These are phyloP conservation scores for Rhodeus uyekii DNA, from an alignment of 2,797 vertebrate species.

Conservation along the genomic window DNA sequence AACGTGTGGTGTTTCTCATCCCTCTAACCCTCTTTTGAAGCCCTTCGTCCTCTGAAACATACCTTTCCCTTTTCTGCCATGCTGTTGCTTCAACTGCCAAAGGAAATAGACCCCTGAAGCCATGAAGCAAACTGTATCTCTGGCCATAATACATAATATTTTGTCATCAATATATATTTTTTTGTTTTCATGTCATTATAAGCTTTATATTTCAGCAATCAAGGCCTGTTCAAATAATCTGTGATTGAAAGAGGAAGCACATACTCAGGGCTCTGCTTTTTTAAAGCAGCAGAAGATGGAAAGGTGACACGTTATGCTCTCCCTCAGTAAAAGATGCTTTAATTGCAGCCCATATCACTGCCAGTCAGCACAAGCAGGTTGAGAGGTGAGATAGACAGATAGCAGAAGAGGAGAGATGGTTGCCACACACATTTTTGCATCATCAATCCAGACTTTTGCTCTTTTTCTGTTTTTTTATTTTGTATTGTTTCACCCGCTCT, in stretches of 20 bases:
- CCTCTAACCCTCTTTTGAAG: not conserved
- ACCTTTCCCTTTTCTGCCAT: slow-evolving; percentile 66
- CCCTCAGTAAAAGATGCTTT: slow-evolving; percentile 46
- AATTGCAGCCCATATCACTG: slow-evolving; percentile 53
- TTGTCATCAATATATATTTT: slow-evolving; percentile 3
- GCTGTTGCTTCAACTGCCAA: not conserved
- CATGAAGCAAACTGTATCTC: not conserved
- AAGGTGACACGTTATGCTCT: not conserved
- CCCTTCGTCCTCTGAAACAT: slow-evolving; percentile 48
- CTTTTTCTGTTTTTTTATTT: slow-evolving; percentile 54
- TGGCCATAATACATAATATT: not conserved
- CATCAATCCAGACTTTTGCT: slow-evolving; percentile 68
- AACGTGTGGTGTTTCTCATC: slow-evolving; percentile 57
- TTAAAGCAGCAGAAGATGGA: slow-evolving; percentile 2
- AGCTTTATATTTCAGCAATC: not conserved
- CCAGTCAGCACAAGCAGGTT: slow-evolving; percentile 42
- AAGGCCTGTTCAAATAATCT: not conserved
- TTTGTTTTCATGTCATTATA: slow-evolving; percentile 16
- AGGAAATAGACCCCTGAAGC: not conserved
- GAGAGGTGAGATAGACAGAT: slow-evolving; percentile 44
- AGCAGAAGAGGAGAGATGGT: slow-evolving; percentile 54
- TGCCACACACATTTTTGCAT: slow-evolving; percentile 62
- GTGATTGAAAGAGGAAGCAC: slow-evolving; percentile 5
- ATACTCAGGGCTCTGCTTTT: slow-evolving; percentile 9
- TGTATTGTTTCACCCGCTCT: slow-evolving; percentile 51